phyloP scores from a whole-genome alignment of 2,888 invertebrate genomes.

The Protonemura montana region DNA sequence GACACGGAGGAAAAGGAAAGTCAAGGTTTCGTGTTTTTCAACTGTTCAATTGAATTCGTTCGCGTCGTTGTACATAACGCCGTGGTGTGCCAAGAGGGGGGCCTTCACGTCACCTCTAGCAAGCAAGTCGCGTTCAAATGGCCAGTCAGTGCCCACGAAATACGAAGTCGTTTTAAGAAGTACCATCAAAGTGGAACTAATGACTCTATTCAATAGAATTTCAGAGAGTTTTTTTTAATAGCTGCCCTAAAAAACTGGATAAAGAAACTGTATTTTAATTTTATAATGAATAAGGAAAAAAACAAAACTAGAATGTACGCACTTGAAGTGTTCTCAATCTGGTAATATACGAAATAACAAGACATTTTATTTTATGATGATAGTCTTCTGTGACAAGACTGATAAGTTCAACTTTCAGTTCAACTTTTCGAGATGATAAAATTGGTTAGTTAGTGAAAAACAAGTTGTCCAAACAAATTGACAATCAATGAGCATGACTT shows the following conservation, averaged over 20 bases:
- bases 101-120: neutral
- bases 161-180: slow-evolving; percentile 7
- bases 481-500: slow-evolving; percentile 21
- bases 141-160: neutral
- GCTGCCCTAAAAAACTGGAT: neutral
- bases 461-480: neutral
- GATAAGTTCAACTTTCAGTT: neutral
- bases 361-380: neutral
- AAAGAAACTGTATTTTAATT: slow-evolving; percentile 21
- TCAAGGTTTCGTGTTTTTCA: slow-evolving; percentile 26
- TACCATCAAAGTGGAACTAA: slow-evolving; percentile 33
- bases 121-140: neutral
- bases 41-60: slow-evolving; percentile 21
- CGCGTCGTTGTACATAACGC: neutral
- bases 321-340: neutral
- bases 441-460: slow-evolving; percentile 1
- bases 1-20: slow-evolving; percentile 1
- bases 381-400: neutral
- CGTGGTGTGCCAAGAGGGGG: neutral
- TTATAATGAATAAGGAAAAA: neutral
- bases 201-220: slow-evolving; percentile 33
- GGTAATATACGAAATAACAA: neutral
- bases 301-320: neutral
- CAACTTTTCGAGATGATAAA: neutral
- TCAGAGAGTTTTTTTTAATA: neutral